These are phyloP conservation scores for Tetrao urogallus DNA, from an alignment of 2,113 vertebrate genomes.

Conservation along the genomic window DNA sequence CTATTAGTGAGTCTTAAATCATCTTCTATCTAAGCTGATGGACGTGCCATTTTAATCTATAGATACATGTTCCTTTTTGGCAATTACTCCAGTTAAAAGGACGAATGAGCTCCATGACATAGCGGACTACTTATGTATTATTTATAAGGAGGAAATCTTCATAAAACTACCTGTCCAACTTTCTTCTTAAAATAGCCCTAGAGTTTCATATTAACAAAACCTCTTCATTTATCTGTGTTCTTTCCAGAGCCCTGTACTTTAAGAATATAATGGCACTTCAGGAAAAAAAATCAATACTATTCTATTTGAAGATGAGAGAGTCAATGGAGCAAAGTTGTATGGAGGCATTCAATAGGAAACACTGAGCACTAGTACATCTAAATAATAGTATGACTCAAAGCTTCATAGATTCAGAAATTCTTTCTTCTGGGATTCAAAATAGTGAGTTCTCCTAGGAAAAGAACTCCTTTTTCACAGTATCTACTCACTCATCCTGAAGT, in stretches of 20 bases:
- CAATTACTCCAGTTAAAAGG: constrained; percentile 60
- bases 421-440: not conserved
- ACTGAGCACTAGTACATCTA: not conserved
- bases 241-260: constrained; percentile 19
- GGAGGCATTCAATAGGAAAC: not conserved
- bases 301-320: not conserved
- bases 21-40: constrained; percentile 24
- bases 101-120: constrained; percentile 55
- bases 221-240: constrained; percentile 45
- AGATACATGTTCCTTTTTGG: constrained; percentile 22
- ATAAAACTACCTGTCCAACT: constrained; percentile 18
- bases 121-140: constrained; percentile 45
- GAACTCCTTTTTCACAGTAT: not conserved
- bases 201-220: constrained; percentile 8
- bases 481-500: not conserved
- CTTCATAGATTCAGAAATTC: not conserved
- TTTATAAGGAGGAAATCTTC: constrained; percentile 53
- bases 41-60: constrained; percentile 49
- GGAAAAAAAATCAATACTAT: constrained; percentile 47
- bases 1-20: not conserved
- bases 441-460: not conserved
- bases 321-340: not conserved
- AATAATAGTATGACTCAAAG: not conserved
- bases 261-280: constrained; percentile 40
- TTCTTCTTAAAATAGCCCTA: constrained; percentile 46